Conservation (phyloP, 2,113 vertebrate genomes). For the Tychaedon coryphoeus region DNA sequence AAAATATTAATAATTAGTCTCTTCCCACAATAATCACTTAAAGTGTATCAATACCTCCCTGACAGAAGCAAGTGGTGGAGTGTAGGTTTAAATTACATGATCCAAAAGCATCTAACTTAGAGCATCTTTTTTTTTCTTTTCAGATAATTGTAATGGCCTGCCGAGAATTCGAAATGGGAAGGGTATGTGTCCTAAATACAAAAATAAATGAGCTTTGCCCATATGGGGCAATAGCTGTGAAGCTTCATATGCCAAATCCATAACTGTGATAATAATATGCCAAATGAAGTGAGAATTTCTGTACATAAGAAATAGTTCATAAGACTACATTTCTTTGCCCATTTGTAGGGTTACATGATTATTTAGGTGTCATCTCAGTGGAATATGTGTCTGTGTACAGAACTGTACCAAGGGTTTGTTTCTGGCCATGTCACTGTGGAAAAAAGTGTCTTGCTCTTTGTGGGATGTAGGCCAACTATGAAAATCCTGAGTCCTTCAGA, state of each 20-base stretch:
- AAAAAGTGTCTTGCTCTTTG: not conserved
- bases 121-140: not conserved
- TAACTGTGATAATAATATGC: not conserved
- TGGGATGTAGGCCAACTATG: not conserved
- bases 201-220: not conserved
- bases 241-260: accelerated
- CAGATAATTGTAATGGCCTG: constrained; percentile 99
- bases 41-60: not conserved
- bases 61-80: not conserved
- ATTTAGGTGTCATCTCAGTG: not conserved
- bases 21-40: not conserved
- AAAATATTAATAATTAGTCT: not conserved
- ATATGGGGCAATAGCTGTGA: not conserved
- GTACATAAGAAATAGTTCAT: not conserved
- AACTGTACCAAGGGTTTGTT: not conserved
- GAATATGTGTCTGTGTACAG: not conserved
- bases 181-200: constrained; percentile 80
- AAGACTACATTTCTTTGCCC: not conserved
- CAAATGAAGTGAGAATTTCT: not conserved
- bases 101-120: not conserved
- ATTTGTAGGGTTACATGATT: not conserved
- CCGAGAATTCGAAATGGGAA: constrained; percentile 98
- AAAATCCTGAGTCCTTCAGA: not conserved
- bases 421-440: not conserved
- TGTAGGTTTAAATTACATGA: not conserved